Conservation (phyloP, 37 sponge, comb jelly and placozoan species). For the Axinella damicornis region DNA sequence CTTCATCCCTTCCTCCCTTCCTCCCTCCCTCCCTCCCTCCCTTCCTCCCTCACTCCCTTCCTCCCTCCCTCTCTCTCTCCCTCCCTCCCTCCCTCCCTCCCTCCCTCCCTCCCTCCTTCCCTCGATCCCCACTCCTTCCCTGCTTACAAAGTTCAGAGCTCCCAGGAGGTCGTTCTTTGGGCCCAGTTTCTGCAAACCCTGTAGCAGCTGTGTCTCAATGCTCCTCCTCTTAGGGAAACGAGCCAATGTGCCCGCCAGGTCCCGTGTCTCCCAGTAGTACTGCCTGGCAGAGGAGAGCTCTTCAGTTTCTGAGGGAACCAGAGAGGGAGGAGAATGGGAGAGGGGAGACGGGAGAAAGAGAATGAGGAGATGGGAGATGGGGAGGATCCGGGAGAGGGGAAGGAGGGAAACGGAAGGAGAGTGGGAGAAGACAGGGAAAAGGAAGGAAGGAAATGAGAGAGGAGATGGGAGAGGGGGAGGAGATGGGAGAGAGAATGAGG, state of each 20-base stretch:
- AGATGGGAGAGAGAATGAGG: background rate
- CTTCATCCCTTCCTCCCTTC: no score
- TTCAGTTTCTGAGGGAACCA: constrained; percentile 33
- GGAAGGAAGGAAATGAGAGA: no score
- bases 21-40: background rate
- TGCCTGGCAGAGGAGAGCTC: constrained; percentile 44
- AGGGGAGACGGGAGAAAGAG: background rate
- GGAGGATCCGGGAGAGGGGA: no score
- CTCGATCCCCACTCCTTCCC: background rate
- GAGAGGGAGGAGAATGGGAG: background rate
- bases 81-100: no score
- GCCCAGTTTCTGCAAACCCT: constrained; percentile 67
- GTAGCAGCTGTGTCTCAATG: constrained; percentile 57
- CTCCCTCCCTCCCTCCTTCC: no score
- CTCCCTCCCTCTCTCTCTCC: no score
- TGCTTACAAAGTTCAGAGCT: constrained; percentile 70
- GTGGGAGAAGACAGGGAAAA: no score
- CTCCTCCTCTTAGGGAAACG: constrained; percentile 48
- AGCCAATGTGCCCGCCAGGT: constrained; percentile 55
- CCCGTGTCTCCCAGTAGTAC: constrained; percentile 59
- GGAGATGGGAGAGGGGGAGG: no score
- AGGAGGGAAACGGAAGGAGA: no score
- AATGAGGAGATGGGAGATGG: no score
- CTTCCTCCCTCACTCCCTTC: no score
- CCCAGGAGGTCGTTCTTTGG: constrained; percentile 38